Evolutionary conservation across 2,797 vertebrate species (phyloP).

Genomic region (Emys orbicularis): DNA sequence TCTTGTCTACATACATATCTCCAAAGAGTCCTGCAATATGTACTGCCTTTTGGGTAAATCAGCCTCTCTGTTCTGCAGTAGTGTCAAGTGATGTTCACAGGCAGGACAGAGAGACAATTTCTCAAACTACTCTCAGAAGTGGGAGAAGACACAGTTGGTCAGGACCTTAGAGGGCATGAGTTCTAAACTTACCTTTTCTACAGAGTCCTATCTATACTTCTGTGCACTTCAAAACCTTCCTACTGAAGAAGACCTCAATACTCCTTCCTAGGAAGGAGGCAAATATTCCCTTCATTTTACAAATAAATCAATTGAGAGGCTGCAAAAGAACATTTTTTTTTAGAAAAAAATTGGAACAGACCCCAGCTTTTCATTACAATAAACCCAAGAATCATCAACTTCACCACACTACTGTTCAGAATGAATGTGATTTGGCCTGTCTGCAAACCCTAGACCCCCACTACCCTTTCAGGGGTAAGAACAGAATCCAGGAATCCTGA

Average conservation of each 20-base stretch:
- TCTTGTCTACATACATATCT: neutral
- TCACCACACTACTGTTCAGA: neutral
- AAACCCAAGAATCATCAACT: neutral
- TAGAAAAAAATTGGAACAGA: neutral
- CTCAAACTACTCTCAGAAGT: neutral
- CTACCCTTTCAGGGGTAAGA: neutral
- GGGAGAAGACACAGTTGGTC: neutral
- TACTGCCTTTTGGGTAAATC: neutral
- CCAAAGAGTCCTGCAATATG: neutral
- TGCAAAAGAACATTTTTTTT: neutral
- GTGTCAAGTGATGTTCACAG: neutral
- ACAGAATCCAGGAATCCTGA: neutral
- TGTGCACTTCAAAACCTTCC: neutral
- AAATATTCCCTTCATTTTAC: neutral
- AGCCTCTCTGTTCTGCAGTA: neutral
- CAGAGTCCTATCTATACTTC: neutral
- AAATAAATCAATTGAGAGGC: neutral
- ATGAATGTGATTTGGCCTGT: neutral
- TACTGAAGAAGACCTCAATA: neutral
- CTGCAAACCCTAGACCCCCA: neutral
- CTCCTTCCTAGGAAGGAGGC: neutral
- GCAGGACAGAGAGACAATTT: neutral
- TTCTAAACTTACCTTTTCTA: neutral
- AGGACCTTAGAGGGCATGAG: neutral
- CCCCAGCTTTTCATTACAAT: fast-evolving